phyloP scores from a whole-genome alignment of 2,888 invertebrate genomes.

The Ichneumon xanthorius region DNA sequence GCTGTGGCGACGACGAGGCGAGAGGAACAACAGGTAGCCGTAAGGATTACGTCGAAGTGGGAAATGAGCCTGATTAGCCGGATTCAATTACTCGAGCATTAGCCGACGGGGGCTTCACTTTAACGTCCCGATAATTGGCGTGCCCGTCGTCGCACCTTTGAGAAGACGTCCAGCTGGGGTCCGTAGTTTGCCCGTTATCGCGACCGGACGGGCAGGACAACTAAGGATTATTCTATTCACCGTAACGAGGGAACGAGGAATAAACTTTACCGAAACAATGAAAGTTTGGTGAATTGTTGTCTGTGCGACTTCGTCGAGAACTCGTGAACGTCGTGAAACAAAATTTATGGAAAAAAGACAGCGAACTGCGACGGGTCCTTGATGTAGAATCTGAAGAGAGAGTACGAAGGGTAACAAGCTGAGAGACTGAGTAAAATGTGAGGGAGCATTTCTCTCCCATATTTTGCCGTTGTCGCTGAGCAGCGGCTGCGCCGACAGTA shows the following conservation, averaged over 20 bases:
- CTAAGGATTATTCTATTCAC: neutral
- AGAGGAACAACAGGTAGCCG: slow-evolving; percentile 58
- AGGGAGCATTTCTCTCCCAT: slow-evolving; percentile 5
- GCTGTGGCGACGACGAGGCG: slow-evolving; percentile 17
- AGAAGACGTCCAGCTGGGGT: neutral
- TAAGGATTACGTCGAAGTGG: slow-evolving; percentile 57
- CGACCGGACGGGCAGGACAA: neutral
- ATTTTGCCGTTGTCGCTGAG: slow-evolving; percentile 3
- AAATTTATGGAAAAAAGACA: slow-evolving; percentile 14
- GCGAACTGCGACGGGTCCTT: neutral
- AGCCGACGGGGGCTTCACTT: slow-evolving; percentile 45
- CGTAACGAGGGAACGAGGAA: neutral
- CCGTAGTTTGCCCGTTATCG: neutral
- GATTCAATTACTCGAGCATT: slow-evolving; percentile 61
- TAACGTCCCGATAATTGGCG: slow-evolving; percentile 53
- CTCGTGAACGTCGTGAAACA: neutral
- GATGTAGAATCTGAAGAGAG: slow-evolving; percentile 8
- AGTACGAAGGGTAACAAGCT: slow-evolving; percentile 27
- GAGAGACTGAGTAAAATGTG: slow-evolving; percentile 26
- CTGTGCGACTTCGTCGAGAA: neutral
- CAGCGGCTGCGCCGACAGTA: neutral
- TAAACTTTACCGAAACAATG: neutral
- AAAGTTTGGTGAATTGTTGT: neutral
- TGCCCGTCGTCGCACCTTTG: neutral
- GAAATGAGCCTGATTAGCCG: slow-evolving; percentile 59